phyloP scores from a whole-genome alignment of 2,888 invertebrate genomes.

The Campoplex nolae region DNA sequence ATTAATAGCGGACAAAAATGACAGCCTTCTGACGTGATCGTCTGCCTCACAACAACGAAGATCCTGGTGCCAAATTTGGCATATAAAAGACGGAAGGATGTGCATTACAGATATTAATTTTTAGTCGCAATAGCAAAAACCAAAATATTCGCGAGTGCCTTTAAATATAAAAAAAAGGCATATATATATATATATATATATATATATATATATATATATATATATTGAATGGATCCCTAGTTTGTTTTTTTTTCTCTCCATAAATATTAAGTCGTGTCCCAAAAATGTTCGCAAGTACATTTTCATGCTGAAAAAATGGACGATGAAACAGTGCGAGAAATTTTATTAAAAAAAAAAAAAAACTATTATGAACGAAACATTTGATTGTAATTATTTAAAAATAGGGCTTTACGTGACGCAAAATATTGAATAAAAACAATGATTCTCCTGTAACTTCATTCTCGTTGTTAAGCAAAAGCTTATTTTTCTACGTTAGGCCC shows the following conservation, averaged over 20 bases:
- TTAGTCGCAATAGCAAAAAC: conserved; percentile 14
- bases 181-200: conserved; percentile 29
- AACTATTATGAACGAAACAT: neutral
- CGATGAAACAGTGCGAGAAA: neutral
- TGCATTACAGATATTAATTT: neutral
- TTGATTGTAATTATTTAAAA: neutral
- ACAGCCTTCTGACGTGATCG: conserved; percentile 52
- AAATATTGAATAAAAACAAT: conserved; percentile 34
- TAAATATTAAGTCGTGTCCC: conserved; percentile 32
- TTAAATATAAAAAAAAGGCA: conserved; percentile 17
- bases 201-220: conserved; percentile 4
- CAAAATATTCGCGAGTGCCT: conserved; percentile 23
- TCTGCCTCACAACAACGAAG: conserved; percentile 43
- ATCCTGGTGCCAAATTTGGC: conserved; percentile 44
- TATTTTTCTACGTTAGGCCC: conserved; percentile 63
- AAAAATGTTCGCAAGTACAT: conserved; percentile 13
- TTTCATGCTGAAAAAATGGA: neutral
- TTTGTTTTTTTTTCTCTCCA: neutral
- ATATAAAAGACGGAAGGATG: conserved; percentile 24
- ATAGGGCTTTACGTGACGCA: conserved; percentile 25
- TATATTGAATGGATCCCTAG: conserved; percentile 5
- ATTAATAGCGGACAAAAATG: conserved; percentile 63
- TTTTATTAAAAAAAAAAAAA: neutral
- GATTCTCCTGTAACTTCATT: conserved; percentile 11
- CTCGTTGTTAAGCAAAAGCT: conserved; percentile 41